Conservation (phyloP, 2,888 invertebrate genomes). For the Tridacna crocea region DNA sequence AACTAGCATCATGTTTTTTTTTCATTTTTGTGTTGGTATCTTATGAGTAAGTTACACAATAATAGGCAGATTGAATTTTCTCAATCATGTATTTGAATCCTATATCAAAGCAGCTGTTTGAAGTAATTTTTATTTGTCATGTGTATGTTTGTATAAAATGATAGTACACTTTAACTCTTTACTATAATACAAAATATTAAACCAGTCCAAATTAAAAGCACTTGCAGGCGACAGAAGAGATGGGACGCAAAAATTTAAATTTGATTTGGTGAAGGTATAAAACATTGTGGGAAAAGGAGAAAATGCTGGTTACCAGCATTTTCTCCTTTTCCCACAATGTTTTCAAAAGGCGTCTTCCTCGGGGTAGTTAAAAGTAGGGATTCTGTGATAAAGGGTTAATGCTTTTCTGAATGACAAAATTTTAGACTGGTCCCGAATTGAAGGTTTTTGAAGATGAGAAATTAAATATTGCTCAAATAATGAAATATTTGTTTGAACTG, state of each 20-base stretch:
- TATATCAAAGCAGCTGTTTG: background rate
- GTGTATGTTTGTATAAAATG: background rate
- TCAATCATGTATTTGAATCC: background rate
- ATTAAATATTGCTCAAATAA: background rate
- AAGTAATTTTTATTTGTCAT: background rate
- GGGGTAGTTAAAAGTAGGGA: no score
- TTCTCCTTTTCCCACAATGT: background rate
- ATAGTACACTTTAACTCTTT: background rate
- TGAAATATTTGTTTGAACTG: no score
- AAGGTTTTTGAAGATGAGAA: background rate
- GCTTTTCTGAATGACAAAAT: no score
- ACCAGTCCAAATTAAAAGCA: background rate
- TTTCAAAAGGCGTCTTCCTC: no score
- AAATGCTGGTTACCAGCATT: background rate
- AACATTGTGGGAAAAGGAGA: conserved; percentile 6
- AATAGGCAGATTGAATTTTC: background rate
- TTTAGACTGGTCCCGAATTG: no score
- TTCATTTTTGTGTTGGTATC: background rate
- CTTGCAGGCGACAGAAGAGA: background rate
- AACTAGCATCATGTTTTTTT: background rate
- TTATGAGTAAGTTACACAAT: background rate
- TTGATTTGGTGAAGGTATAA: background rate
- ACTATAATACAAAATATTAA: background rate
- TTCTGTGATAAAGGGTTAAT: no score
- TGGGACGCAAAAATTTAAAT: background rate